Evolutionary conservation across 2,797 vertebrate species (phyloP).

Genomic region (Myripristis murdjan): DNA sequence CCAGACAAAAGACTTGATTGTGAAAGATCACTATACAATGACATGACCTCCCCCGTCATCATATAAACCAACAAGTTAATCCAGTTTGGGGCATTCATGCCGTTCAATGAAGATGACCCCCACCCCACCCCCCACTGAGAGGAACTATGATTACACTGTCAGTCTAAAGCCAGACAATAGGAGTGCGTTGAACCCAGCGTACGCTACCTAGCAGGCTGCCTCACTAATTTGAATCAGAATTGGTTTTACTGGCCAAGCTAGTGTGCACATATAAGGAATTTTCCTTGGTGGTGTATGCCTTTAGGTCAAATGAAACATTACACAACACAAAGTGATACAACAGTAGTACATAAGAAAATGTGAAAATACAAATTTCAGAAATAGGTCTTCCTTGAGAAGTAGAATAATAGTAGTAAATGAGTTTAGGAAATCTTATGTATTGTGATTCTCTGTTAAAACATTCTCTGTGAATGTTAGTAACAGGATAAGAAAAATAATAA

Average conservation of each 20-base stretch:
- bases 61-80: conserved; percentile 75
- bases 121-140: conserved; percentile 15
- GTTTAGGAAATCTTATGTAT: too few species aligned
- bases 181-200: conserved; percentile 41
- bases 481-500: too few species aligned
- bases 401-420: too few species aligned
- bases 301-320: conserved; percentile 1
- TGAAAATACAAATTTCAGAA: not conserved
- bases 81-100: conserved; percentile 74
- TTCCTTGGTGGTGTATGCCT: not conserved
- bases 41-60: conserved; percentile 43
- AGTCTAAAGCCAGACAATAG: conserved; percentile 54
- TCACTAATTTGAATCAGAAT: conserved; percentile 20
- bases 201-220: conserved; percentile 59
- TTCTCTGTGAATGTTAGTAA: too few species aligned
- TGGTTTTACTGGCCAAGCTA: conserved; percentile 44
- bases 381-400: not conserved
- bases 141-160: conserved; percentile 48
- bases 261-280: conserved; percentile 35
- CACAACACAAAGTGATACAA: not conserved
- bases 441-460: too few species aligned
- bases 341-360: not conserved
- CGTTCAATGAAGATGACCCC: conserved; percentile 54
- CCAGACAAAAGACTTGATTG: conserved; percentile 67
- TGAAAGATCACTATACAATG: conserved; percentile 68